Percentiles rank a stretch among this genome's conserved stretches.
Conservation (phyloP, 2,888 invertebrate genomes). For the Ennomos fuscantarius region DNA sequence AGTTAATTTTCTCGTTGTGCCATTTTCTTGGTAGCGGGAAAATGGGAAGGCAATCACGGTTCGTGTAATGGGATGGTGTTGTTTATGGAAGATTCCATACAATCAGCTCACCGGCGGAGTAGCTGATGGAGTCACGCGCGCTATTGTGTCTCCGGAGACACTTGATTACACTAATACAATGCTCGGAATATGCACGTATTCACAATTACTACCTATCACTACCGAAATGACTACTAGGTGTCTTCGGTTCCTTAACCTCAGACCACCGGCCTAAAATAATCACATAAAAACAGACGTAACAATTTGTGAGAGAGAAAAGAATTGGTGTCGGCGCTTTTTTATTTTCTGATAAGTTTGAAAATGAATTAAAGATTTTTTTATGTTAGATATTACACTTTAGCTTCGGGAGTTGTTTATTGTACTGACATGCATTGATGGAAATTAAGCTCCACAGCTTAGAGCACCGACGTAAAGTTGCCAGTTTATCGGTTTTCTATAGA, state of each 20-base stretch:
- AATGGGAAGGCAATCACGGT: constrained; percentile 51
- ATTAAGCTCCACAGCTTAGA: too few species aligned
- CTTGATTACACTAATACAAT: constrained; percentile 55
- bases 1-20: constrained; percentile 45
- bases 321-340: background rate
- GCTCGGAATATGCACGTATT: constrained; percentile 44
- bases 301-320: constrained; percentile 17
- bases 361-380: too few species aligned
- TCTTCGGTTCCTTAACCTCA: constrained; percentile 34
- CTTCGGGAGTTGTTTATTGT: too few species aligned
- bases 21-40: constrained; percentile 52
- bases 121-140: constrained; percentile 67
- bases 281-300: constrained; percentile 14
- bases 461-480: too few species aligned
- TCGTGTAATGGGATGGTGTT: constrained; percentile 55
- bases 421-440: too few species aligned
- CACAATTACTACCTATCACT: constrained; percentile 52
- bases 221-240: constrained; percentile 52
- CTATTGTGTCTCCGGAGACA: constrained; percentile 65
- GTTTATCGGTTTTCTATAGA: too few species aligned
- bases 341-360: background rate
- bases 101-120: constrained; percentile 48
- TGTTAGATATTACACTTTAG: too few species aligned
- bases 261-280: constrained; percentile 17
- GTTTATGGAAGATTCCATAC: constrained; percentile 57